These are phyloP conservation scores for Phoeniculus purpureus DNA, from an alignment of 2,797 vertebrate genomes.

Conservation along the genomic window DNA sequence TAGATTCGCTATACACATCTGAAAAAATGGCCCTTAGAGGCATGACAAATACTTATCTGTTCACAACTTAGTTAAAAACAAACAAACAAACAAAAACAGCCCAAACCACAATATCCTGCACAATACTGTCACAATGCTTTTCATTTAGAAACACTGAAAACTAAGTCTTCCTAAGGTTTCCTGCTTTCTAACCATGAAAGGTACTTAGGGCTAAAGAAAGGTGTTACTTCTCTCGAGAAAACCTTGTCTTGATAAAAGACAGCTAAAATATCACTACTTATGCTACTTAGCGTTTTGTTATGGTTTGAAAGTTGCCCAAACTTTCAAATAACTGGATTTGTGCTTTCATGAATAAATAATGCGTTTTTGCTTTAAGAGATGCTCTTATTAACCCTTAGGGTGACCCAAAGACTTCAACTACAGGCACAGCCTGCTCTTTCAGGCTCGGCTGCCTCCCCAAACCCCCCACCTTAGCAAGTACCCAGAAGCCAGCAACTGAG, in stretches of 20 bases:
- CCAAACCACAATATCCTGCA: neutral
- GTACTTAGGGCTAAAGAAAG: neutral
- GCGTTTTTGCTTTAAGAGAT: too few species aligned
- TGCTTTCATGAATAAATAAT: too few species aligned
- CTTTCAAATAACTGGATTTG: too few species aligned
- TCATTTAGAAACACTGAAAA: neutral
- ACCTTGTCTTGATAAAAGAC: neutral
- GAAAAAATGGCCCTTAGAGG: neutral
- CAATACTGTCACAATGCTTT: neutral
- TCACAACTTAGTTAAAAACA: neutral
- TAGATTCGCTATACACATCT: neutral
- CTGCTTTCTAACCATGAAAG: neutral
- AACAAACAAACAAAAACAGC: fast-evolving
- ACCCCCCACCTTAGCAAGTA: too few species aligned
- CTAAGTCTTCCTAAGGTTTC: neutral
- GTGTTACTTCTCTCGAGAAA: neutral
- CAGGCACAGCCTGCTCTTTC: too few species aligned
- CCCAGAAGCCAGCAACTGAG: too few species aligned
- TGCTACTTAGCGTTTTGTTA: neutral
- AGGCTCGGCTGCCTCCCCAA: too few species aligned
- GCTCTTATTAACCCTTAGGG: too few species aligned
- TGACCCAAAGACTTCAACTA: too few species aligned
- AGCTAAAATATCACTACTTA: neutral
- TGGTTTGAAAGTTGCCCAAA: too few species aligned
- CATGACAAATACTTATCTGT: neutral